Base-by-base conservation (phyloP, 1,140 invertebrate genomes). In the Drosophila auraria region DNA sequence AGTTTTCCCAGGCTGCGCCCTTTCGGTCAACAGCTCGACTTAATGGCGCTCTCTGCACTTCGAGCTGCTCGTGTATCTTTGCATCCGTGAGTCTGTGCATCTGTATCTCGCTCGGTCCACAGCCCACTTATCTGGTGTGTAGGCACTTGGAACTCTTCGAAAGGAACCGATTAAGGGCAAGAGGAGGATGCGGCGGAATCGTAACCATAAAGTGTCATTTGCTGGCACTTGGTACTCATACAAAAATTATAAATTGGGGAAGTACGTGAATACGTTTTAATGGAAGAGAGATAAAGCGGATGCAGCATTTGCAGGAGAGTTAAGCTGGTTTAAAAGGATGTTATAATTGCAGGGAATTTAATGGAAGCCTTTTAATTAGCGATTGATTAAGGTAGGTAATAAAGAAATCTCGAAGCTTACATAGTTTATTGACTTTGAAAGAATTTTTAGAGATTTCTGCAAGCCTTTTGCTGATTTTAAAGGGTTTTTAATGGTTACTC, bases 11-110 rank as follows among this genome's bases (percentile, higher is more conserved):
- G 60, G 45, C 60, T 44, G 68, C 50, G 80, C 86, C 82, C 86
- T 90, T 87, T 90, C 40, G 40, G 51, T 56, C 50, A 44, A 51
- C 54, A 70, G 57, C 47, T 40, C 59, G 71, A 79, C 58, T 76
- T 70, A 82, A 87, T 86, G 83, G 83, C 83, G 83, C 81, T 80
- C 81, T 81, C 70, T 59, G 76, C 63, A 64, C 65, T 62, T 69
- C 33, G 33, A 42, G 71, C 45, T 80, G 61, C 40, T 27, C 60
- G 56, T 66, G 63, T 70, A 80, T 77, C 80, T 82, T 20, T 30
- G 74, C 50, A 75, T 62, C 57, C 69, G 61, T 57, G 64, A 71
- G 47, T 77, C 51, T 90, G 53, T 77, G 76, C 66, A 71, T 81
- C 65, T 75, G 61, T 71, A 80, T 78, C 84, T 83, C 23, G 8